Evolutionary conservation across 1,140 invertebrate species (phyloP).

Genomic region (Anastrepha ludens): DNA sequence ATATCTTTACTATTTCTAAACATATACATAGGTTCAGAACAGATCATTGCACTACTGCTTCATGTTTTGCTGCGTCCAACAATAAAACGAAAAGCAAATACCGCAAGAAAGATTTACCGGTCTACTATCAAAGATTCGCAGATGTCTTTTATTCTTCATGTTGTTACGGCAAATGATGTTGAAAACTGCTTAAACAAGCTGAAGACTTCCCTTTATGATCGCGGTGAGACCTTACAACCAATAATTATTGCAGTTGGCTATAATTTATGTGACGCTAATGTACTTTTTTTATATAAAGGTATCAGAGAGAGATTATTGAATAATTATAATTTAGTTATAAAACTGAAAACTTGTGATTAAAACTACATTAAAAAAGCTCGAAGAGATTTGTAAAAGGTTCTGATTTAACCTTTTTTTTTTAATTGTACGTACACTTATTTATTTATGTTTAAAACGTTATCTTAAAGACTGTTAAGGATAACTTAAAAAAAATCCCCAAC

Average conservation of each 20-base stretch:
- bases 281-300: too few species aligned
- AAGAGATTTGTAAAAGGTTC: too few species aligned
- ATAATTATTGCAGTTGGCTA: background rate
- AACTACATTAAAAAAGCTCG: too few species aligned
- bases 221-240: slow-evolving; percentile 3
- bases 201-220: background rate
- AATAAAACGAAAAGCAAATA: background rate
- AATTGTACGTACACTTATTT: too few species aligned
- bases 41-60: background rate
- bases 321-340: too few species aligned
- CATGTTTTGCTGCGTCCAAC: background rate
- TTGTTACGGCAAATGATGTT: background rate
- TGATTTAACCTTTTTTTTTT: too few species aligned
- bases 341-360: too few species aligned
- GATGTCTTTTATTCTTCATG: background rate
- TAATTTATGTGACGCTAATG: background rate
- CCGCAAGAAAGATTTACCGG: background rate
- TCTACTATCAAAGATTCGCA: background rate
- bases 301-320: too few species aligned
- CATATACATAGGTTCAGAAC: background rate
- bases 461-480: too few species aligned
- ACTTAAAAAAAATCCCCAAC: too few species aligned
- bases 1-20: background rate
- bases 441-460: too few species aligned
- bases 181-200: background rate